Evolutionary conservation across 2,797 vertebrate species (phyloP).

Genomic region (Chaetodon trifasciatus): DNA sequence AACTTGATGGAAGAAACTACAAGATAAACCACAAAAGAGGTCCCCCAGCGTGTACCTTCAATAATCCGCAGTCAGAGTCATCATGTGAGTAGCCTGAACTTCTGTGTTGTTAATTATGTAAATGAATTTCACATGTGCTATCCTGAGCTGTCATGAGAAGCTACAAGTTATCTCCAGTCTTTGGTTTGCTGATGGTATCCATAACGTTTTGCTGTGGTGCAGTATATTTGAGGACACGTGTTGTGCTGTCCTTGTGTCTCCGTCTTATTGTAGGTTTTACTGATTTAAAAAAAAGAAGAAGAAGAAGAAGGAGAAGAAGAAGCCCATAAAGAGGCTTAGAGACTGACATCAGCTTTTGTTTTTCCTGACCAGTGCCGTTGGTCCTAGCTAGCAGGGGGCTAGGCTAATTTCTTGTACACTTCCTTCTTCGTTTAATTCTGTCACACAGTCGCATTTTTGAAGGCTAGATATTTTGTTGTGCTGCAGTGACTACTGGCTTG

Average conservation of each 20-base stretch:
- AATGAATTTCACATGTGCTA: not conserved
- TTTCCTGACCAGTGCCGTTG: not conserved
- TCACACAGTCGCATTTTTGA: not conserved
- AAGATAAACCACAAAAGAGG: not conserved
- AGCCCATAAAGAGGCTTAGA: not conserved
- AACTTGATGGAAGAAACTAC: not conserved
- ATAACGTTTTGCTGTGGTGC: not conserved
- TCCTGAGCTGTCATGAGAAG: not conserved
- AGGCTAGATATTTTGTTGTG: not conserved
- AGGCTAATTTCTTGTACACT: not conserved
- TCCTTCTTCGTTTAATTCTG: constrained; percentile 13
- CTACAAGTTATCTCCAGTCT: not conserved
- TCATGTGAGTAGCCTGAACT: constrained; percentile 44
- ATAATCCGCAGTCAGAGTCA: not conserved
- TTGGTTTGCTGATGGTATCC: not conserved
- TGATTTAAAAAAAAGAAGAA: not conserved
- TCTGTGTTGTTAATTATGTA: not conserved
- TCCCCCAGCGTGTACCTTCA: not conserved
- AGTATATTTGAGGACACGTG: not conserved
- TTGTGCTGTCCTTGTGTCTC: not conserved
- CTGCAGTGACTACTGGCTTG: not conserved
- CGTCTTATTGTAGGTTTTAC: not conserved
- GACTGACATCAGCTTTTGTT: not conserved
- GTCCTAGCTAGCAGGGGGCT: not conserved
- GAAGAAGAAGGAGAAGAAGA: not conserved